A percentile compares a stretch with the other conserved stretches of the same genome.
These are phyloP conservation scores for Camponotus pennsylvanicus DNA, from an alignment of 1,140 invertebrate genomes.

Conservation along the genomic window DNA sequence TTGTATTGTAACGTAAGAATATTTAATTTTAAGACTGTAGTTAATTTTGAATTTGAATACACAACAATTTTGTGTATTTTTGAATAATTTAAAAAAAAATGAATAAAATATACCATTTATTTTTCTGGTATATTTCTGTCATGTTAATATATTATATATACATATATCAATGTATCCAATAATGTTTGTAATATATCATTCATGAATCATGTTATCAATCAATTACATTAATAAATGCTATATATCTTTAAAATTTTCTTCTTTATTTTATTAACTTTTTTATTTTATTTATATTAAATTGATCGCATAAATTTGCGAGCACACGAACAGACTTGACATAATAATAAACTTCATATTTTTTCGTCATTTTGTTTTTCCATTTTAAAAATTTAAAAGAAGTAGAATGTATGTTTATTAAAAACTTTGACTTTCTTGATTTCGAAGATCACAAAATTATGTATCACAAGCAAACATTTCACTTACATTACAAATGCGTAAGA, in stretches of 20 bases:
- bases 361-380: not conserved
- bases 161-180: not conserved
- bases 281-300: not conserved
- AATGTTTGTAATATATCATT: no score
- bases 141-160: not conserved
- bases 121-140: not conserved
- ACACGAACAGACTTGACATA: not conserved
- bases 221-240: no score
- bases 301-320: not conserved
- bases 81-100: not conserved
- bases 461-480: conserved; percentile 37
- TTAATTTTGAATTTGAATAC: conserved; percentile 9
- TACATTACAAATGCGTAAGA: conserved; percentile 29
- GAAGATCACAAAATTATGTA: not conserved
- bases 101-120: not conserved
- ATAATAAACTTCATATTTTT: not conserved
- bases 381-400: not conserved
- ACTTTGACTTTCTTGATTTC: conserved; percentile 10
- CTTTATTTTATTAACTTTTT: not conserved
- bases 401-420: not conserved
- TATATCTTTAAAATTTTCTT: not conserved
- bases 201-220: no score
- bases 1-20: not conserved
- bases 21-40: not conserved
- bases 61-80: not conserved